Base-by-base conservation (phyloP, 2,888 invertebrate species). In the Omphaloscelis lunosa region DNA sequence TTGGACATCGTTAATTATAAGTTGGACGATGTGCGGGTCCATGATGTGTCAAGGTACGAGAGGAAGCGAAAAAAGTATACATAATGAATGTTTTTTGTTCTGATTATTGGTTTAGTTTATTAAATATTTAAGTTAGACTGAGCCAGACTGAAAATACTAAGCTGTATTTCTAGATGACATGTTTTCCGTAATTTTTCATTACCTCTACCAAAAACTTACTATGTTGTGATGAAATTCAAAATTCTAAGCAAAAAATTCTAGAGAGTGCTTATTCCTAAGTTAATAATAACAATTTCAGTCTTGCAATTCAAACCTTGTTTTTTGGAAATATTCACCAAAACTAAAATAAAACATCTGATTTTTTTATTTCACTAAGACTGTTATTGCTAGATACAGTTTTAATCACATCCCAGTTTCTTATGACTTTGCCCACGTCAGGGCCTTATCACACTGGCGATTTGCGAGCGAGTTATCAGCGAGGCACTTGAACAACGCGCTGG, bases 1-100 rank as follows among this genome's bases (percentile, higher is more conserved):
- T 90, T 86, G 89, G 90, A 89, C 91, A 83, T 88, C 90, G 91
- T 92, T 93, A 89, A 90, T 93, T 93, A 92, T 91, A 85, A 86
- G 77, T 86, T 86, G 75, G 78, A 72, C 77, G 45, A 72, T 76
- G 76, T 76, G 67, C 70, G 41, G 39, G 45, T 79, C 48, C 48
- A 77, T 80, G 72, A 77, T 69, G 75, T 73, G 63, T 59, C 41
- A 80, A 84, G 73, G 66, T 79, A 69, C n/a, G 29, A 45, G 68
- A 63, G 65, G 23, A 17, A 77, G 79, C 81, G 68, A 61, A 3
- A 39, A n/a, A 66, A 68, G 2, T 2, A 48, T 12, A 23, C 2
- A 0, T 61, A 0, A n/a, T 62, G n/a, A 45, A 9, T 41, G 12
- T 2, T n/a, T 27, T 65, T 45, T 45, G 27, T 27, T 2, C 4